These are phyloP conservation scores for Mimachlamys varia DNA, from an alignment of 2,888 invertebrate species.

Conservation along the genomic window DNA sequence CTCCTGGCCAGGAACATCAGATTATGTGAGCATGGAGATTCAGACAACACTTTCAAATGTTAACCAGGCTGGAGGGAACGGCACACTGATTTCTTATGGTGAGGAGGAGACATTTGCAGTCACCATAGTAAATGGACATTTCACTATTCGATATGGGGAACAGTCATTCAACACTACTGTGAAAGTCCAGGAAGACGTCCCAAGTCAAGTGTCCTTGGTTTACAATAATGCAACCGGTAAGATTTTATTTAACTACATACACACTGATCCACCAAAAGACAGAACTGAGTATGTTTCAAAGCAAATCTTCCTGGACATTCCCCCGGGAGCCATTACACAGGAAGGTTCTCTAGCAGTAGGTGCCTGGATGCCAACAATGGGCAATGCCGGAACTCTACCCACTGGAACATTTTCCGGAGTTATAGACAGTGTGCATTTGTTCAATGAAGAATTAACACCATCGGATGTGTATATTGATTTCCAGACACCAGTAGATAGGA, in stretches of 20 bases:
- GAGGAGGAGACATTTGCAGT: conserved; percentile 53
- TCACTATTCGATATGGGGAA: conserved; percentile 50
- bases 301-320: conserved; percentile 47
- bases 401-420: conserved; percentile 54
- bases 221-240: conserved; percentile 53
- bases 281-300: conserved; percentile 17
- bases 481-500: conserved; percentile 39
- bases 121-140: conserved; percentile 47
- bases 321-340: conserved; percentile 53
- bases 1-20: not conserved
- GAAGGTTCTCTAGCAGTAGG: conserved; percentile 65
- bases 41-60: conserved; percentile 17
- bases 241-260: conserved; percentile 52
- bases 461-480: conserved; percentile 50
- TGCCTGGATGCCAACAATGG: conserved; percentile 55
- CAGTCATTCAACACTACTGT: conserved; percentile 45
- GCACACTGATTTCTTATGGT: conserved; percentile 51
- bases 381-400: conserved; percentile 47
- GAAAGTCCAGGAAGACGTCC: conserved; percentile 49
- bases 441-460: conserved; percentile 49
- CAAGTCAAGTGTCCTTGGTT: conserved; percentile 57
- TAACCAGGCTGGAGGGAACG: conserved; percentile 38
- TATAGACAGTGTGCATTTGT: conserved; percentile 55
- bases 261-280: not conserved
- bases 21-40: conserved; percentile 21